Evolutionary conservation across 2,113 vertebrate species (phyloP).

Genomic region (mouse (Mus musculus)): DNA sequence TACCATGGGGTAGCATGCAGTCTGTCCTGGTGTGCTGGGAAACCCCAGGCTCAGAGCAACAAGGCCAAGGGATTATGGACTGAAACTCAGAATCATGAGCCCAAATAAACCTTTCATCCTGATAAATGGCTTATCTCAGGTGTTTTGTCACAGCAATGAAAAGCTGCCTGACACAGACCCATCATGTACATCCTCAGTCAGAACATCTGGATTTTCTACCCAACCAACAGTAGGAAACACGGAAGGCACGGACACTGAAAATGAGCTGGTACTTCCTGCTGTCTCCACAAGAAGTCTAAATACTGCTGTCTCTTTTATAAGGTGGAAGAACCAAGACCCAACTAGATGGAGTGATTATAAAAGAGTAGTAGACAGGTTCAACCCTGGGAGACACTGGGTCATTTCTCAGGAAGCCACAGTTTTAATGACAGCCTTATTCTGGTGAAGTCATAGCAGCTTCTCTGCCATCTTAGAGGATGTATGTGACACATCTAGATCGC

Average conservation of each 20-base stretch:
- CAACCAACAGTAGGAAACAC: neutral
- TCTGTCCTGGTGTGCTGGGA: neutral
- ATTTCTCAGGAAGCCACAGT: neutral
- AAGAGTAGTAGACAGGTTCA: neutral
- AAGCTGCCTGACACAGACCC: neutral
- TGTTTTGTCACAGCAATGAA: neutral
- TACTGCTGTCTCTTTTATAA: neutral
- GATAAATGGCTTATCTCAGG: neutral
- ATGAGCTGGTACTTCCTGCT: neutral
- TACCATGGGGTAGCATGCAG: neutral
- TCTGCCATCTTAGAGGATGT: neutral
- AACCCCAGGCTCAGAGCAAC: neutral
- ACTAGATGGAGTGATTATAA: neutral
- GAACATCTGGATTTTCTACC: constrained; percentile 35
- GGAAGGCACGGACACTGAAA: neutral
- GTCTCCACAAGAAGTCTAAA: neutral
- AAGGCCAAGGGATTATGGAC: neutral
- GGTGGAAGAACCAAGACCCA: neutral
- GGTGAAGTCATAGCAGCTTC: neutral
- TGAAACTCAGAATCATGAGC: neutral
- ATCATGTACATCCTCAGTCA: neutral
- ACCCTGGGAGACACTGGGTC: neutral
- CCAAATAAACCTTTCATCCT: neutral
- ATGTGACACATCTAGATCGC: neutral
- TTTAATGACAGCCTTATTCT: neutral